Evolutionary conservation across 2,113 vertebrate genomes (phyloP), one percentile per base, ranked within the genome.

Genomic region (Bucco capensis): DNA sequence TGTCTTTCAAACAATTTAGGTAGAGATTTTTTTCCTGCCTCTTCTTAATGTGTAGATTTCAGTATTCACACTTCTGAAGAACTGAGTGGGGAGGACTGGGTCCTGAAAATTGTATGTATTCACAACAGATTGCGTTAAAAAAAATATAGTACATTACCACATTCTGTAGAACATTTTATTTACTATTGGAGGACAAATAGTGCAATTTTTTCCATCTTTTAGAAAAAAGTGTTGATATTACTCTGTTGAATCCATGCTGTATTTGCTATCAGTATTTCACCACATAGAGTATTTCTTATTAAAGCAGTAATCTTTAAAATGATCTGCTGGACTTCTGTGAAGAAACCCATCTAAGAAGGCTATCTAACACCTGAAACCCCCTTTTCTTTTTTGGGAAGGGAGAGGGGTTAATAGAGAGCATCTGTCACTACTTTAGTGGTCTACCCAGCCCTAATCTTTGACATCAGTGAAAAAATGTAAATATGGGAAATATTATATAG

Each of bases 241-340:
- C 33, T 66, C 44, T 61, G 57, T 65, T 66, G 33, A 74, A 88
- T 78, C 9, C 25, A 42, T 88, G 12, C 31, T 54, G 9, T 50
- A 31, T 93, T 86, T 92, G 25, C 44, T 78, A 54, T 71, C 27
- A 49, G 18, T 73, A 25, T 83, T 71, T 71, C 50, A 62, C 60
- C 38, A 30, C 40, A 4, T 80, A 9, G 14, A 86, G 30, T 19
- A 69, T 51, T 94, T 65, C 61, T 83, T 80, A 72, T 54, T 87
- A 62, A 79, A 92, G 53, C 66, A 56, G 1, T 40, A 64, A 40
- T 81, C 25, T 88, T 91, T 76, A 38, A 76, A 74, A 56, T 0
- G 0, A 54, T 85, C 67, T 70, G 10, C 25, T 84, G 54, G 53
- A 46, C 8, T 33, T 33, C 35, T 79, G 9, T 61, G 49, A 90